Evolutionary conservation across 2,113 vertebrate genomes (phyloP).

Genomic region (Oreochromis tanganicae): DNA sequence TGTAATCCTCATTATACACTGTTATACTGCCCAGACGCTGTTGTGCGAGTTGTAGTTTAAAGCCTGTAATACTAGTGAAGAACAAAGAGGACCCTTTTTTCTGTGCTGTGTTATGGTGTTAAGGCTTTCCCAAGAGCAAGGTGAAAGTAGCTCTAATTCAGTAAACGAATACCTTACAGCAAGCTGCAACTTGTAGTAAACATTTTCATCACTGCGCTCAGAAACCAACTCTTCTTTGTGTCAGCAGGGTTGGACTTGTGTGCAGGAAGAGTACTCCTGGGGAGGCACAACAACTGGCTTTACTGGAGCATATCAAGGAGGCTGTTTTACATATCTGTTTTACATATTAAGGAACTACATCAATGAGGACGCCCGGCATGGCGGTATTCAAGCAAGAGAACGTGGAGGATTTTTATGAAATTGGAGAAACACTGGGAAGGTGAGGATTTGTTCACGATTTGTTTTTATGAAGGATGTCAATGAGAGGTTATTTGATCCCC

Average conservation of each 20-base stretch:
- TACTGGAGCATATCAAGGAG: conserved; percentile 1
- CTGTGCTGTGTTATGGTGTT: background rate
- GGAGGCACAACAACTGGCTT: background rate
- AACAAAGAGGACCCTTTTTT: background rate
- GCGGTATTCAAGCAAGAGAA: conserved; percentile 91
- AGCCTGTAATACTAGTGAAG: background rate
- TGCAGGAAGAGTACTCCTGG: background rate
- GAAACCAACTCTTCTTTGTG: background rate
- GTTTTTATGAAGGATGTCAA: background rate
- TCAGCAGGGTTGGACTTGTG: conserved; percentile 22
- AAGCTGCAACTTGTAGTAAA: conserved; percentile 49
- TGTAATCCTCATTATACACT: conserved; percentile 25
- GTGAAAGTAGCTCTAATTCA: conserved; percentile 19
- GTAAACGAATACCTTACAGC: conserved; percentile 37
- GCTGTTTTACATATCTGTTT: background rate
- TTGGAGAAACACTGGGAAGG: conserved; percentile 90
- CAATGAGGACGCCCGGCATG: conserved; percentile 86
- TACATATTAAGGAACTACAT: conserved; percentile 34
- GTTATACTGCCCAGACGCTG: background rate
- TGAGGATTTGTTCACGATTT: conserved; percentile 54
- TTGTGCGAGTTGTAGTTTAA: background rate
- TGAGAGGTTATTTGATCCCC: background rate
- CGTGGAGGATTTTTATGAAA: conserved; percentile 89
- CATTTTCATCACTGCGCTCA: background rate
- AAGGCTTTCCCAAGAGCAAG: background rate